Conservation (phyloP, 2,797 vertebrate genomes). For the Tolypeutes matacus region DNA sequence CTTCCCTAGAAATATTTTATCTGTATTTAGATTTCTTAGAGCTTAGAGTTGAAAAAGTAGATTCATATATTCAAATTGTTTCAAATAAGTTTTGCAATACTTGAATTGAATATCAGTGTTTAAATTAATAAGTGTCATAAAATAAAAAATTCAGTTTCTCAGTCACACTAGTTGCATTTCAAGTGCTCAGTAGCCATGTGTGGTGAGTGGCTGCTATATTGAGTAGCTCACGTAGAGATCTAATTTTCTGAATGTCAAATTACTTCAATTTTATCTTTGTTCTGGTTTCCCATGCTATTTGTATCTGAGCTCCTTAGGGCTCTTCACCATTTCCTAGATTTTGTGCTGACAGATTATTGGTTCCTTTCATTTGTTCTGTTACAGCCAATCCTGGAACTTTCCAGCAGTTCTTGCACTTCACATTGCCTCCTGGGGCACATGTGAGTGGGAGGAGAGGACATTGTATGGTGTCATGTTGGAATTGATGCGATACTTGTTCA, state of each 20-base stretch:
- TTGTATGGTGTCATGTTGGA: neutral
- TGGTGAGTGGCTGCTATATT: neutral
- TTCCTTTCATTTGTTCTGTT: neutral
- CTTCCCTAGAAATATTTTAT: conserved; percentile 37
- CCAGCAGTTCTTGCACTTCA: neutral
- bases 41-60: conserved; percentile 33
- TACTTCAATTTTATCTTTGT: too few relatives aligned
- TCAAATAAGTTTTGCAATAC: conserved; percentile 19
- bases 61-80: neutral
- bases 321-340: neutral
- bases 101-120: neutral
- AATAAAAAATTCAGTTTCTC: neutral
- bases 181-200: neutral
- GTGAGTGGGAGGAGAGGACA: neutral
- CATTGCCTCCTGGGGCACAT: neutral
- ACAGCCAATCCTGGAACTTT: neutral
- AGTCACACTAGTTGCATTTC: neutral
- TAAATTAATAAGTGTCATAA: neutral
- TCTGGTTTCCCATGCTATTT: conserved; percentile 39
- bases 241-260: neutral
- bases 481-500: neutral
- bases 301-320: neutral
- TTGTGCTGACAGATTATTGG: neutral
- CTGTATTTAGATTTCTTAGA: conserved; percentile 49
- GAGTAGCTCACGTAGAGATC: neutral